Evolutionary conservation across 1,140 invertebrate species (phyloP).

Genomic region (Eriosoma lanigerum): DNA sequence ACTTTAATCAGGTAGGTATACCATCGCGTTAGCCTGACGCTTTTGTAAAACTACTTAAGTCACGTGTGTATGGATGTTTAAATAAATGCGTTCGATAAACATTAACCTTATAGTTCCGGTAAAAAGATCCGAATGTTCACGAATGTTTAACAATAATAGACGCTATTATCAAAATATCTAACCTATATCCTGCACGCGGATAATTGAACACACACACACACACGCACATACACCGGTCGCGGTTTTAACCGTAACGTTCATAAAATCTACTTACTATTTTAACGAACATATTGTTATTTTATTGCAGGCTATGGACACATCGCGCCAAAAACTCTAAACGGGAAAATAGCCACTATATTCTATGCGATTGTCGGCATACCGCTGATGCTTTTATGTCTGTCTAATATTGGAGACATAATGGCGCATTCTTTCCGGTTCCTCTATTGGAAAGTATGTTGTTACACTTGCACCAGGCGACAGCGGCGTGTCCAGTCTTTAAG

Average conservation of each 20-base stretch:
- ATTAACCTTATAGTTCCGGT: neutral
- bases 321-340: conserved; percentile 86
- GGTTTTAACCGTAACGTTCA: no score
- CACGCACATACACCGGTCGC: no score
- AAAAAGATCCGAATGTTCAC: neutral
- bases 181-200: no score
- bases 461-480: conserved; percentile 79
- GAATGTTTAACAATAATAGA: no score
- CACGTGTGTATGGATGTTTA: neutral
- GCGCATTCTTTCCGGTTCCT: conserved; percentile 89
- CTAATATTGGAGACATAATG: conserved; percentile 95
- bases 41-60: neutral
- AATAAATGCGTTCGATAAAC: neutral
- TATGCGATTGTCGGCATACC: conserved; percentile 95
- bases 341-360: conserved; percentile 92
- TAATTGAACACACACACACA: no score
- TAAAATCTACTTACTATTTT: no score
- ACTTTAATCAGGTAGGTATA: conserved; percentile 16
- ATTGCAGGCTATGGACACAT: conserved; percentile 90
- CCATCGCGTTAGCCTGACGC: neutral
- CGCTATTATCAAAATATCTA: no score
- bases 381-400: conserved; percentile 88
- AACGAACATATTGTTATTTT: neutral
- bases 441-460: conserved; percentile 88
- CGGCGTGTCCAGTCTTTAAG: conserved; percentile 59